Evolutionary conservation across 2,113 vertebrate genomes (phyloP), one percentile per base, ranked within the genome.

Genomic region (Acanthochromis polyacanthus): DNA sequence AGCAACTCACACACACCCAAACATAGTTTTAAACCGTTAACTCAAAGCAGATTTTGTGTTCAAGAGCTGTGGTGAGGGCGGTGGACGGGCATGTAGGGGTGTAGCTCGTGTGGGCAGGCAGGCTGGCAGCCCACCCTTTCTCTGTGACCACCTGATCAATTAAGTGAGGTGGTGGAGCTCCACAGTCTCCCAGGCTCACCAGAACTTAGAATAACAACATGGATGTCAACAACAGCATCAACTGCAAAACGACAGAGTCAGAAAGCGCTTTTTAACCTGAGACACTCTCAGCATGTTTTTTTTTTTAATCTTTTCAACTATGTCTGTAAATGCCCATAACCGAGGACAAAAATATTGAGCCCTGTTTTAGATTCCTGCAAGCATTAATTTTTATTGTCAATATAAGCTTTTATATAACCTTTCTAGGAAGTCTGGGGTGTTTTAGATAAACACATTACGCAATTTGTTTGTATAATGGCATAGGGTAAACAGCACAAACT

Each of bases 401-500:
- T 75, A 83, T 86, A 88, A 91, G 92, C 83, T 79, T 88, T 83
- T 86, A 77, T 71, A 80, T 59, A 84, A 78, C 75, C 74, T 59
- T 74, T 68, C 5, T 46, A 72, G 66, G 75, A 92, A 53, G 60
- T 80, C 76, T 81, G 74, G 71, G 69, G 68, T 36, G 16, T 78
- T 92, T 81, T 77, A 79, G 71, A 89, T 83, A 87, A 92, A 91
- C 89, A 91, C 74, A 69, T 90, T 89, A 87, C 80, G 81, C 88
- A 88, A 89, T 92, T 80, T 93, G 87, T 92, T 93, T 92, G 84
- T 83, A 78, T 85, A 86, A 86, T 80, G 75, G 79, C 58, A 71
- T 81, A 48, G 82, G 76, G 87, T 90, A 93, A 94, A 93, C 85
- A 91, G 83, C 87, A 89, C 88, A 89, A 89, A 85, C 89, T 93